Evolutionary conservation across 2,797 vertebrate genomes (phyloP).

Genomic region (Onychomys arenicola): DNA sequence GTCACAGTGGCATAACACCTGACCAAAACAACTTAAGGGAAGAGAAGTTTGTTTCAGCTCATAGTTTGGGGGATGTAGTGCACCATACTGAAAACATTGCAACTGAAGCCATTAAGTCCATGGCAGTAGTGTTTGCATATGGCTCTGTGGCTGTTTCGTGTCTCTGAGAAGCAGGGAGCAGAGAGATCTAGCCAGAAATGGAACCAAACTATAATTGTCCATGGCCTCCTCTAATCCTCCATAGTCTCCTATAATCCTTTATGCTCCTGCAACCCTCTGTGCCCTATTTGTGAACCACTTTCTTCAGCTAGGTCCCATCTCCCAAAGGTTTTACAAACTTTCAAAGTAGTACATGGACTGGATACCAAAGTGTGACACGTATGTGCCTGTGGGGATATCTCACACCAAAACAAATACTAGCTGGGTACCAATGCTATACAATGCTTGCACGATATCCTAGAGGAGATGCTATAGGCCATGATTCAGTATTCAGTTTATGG

Average conservation of each 20-base stretch:
- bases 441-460: not conserved
- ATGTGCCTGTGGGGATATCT: not conserved
- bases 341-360: not conserved
- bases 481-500: not conserved
- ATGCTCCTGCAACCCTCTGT: not conserved
- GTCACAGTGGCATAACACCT: not conserved
- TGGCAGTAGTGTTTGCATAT: not conserved
- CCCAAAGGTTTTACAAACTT: not conserved
- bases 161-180: not conserved
- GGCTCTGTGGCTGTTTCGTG: not conserved
- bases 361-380: not conserved
- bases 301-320: not conserved
- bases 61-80: not conserved
- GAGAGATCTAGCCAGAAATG: not conserved
- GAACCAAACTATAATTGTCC: not conserved
- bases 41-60: not conserved
- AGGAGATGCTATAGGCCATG: not conserved
- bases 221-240: not conserved
- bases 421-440: not conserved
- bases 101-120: not conserved
- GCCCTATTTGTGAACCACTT: not conserved
- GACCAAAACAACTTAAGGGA: not conserved
- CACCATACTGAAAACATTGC: not conserved
- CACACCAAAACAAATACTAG: not conserved
- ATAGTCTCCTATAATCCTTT: not conserved